Evolutionary conservation across 1,140 invertebrate genomes (phyloP).

Genomic region (Dreissena polymorpha): DNA sequence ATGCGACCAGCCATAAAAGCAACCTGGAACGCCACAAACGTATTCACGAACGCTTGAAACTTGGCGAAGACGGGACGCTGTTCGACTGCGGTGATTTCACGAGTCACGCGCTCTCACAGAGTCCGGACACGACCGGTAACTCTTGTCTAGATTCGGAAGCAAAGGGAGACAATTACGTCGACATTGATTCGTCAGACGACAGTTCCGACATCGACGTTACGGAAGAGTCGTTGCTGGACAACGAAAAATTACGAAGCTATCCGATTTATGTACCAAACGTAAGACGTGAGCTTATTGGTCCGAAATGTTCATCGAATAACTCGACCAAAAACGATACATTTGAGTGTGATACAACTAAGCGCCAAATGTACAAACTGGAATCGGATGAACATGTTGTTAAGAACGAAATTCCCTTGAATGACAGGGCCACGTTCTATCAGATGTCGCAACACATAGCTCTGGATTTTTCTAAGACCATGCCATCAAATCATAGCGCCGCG

Average conservation of each 20-base stretch:
- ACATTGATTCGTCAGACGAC: slow-evolving; percentile 41
- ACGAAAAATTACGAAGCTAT: slow-evolving; percentile 19
- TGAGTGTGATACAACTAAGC: neutral
- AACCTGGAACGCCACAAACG: slow-evolving; percentile 81
- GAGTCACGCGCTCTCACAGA: slow-evolving; percentile 28
- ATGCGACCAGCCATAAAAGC: slow-evolving; percentile 82
- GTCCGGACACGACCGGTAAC: slow-evolving; percentile 38
- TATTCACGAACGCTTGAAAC: slow-evolving; percentile 72
- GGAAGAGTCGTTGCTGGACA: slow-evolving; percentile 30
- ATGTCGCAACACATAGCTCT: neutral
- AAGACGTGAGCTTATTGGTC: neutral
- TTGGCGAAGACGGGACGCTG: slow-evolving; percentile 58
- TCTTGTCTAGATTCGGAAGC: slow-evolving; percentile 26
- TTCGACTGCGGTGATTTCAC: slow-evolving; percentile 42
- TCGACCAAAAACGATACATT: neutral
- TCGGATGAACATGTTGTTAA: neutral
- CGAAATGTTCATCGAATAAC: neutral
- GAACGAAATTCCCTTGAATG: slow-evolving; percentile 14
- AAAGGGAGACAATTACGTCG: slow-evolving; percentile 38
- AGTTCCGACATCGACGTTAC: slow-evolving; percentile 46
- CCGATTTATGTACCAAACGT: slow-evolving; percentile 31
- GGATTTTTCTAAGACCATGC: neutral
- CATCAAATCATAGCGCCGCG: neutral
- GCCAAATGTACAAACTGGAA: neutral
- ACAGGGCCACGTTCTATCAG: neutral